phyloP scores from a whole-genome alignment of 2,888 invertebrate genomes.

The Hedya salicella region DNA sequence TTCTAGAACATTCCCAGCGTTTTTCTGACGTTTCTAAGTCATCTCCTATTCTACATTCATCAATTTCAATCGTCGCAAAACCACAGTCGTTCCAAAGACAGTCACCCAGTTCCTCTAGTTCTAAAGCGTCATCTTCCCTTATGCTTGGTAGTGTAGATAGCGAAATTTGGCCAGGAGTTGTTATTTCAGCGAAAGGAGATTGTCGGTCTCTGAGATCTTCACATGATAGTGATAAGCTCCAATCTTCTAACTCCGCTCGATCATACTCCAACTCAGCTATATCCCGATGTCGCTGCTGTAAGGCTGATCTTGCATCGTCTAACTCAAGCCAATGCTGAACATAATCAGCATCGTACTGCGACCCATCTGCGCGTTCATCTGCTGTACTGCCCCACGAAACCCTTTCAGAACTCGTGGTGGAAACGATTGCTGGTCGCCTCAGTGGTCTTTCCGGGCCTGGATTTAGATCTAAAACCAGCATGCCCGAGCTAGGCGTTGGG shows the following conservation, averaged over 20 bases:
- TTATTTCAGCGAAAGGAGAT: constrained; percentile 79
- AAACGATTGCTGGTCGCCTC: constrained; percentile 84
- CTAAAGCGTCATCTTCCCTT: constrained; percentile 89
- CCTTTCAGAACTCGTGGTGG: constrained; percentile 78
- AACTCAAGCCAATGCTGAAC: constrained; percentile 91
- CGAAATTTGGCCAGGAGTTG: constrained; percentile 87
- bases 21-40: constrained; percentile 81
- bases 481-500: constrained; percentile 86
- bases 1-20: constrained; percentile 87
- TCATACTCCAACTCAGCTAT: constrained; percentile 90
- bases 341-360: constrained; percentile 89
- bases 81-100: constrained; percentile 91
- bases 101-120: constrained; percentile 89
- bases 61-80: constrained; percentile 88
- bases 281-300: constrained; percentile 88
- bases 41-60: constrained; percentile 86
- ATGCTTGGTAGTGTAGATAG: constrained; percentile 89
- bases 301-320: constrained; percentile 88
- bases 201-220: constrained; percentile 87
- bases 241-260: constrained; percentile 90
- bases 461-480: constrained; percentile 86
- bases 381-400: constrained; percentile 86
- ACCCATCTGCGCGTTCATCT: constrained; percentile 85
- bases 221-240: constrained; percentile 90
- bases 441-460: constrained; percentile 85